Evolutionary conservation across 92 coral and sea anemone species (phyloP).

Genomic region (Zoanthus sansibaricus): DNA sequence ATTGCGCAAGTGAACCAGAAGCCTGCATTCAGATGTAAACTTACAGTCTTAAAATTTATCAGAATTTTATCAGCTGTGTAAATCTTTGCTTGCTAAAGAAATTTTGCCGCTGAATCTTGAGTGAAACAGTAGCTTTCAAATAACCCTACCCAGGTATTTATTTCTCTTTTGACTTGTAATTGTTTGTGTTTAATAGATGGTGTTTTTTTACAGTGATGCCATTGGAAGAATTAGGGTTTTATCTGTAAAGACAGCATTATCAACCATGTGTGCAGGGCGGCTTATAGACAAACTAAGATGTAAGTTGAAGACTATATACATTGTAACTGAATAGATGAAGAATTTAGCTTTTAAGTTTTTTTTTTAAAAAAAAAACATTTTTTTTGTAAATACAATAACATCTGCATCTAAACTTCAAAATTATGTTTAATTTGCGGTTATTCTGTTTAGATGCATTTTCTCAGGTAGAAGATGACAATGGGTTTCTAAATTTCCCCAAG

Average conservation of each 20-base stretch:
- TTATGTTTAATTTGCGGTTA: background rate
- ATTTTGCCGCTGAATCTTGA: too few relatives aligned
- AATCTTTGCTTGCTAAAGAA: too few relatives aligned
- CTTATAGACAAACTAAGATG: constrained; percentile 97
- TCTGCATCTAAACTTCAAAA: too few relatives aligned
- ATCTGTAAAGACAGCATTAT: constrained; percentile 97
- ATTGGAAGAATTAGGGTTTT: constrained; percentile 94
- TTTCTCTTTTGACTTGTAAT: background rate
- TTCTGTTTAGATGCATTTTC: constrained; percentile 88
- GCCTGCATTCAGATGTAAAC: too few relatives aligned
- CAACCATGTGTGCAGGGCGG: constrained; percentile 94
- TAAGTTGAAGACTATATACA: constrained; percentile 53
- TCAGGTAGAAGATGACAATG: constrained; percentile 92
- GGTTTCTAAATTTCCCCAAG: constrained; percentile 90
- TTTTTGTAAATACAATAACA: background rate
- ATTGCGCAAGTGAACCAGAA: too few relatives aligned
- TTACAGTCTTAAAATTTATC: too few relatives aligned
- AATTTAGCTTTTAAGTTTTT: too few relatives aligned
- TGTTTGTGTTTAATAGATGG: background rate
- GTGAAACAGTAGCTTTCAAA: too few relatives aligned
- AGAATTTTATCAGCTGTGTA: too few relatives aligned
- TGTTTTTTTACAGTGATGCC: constrained; percentile 77
- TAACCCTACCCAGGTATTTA: background rate
- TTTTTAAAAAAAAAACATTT: too few relatives aligned
- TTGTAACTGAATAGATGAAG: too few relatives aligned